phyloP scores from a whole-genome alignment of 2,797 vertebrate genomes.

The Pristis pectinata region DNA sequence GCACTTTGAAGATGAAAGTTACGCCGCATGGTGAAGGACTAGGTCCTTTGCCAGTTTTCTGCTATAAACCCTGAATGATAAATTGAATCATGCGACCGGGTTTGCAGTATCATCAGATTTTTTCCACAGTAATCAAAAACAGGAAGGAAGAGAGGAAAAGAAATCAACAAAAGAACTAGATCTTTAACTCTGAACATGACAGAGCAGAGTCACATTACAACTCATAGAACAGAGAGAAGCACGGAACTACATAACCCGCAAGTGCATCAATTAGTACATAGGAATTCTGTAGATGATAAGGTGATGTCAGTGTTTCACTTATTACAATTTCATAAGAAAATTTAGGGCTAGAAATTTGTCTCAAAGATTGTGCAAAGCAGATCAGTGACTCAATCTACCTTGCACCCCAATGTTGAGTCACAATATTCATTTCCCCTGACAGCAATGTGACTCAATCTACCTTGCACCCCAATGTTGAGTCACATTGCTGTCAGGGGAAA shows the following conservation, averaged over 20 bases:
- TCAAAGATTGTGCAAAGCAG: too few relatives aligned
- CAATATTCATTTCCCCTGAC: too few relatives aligned
- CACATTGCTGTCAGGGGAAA: too few relatives aligned
- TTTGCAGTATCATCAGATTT: constrained; percentile 9
- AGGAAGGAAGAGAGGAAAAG: neutral
- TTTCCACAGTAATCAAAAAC: constrained; percentile 13
- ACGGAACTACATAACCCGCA: neutral
- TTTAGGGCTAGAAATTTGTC: too few relatives aligned
- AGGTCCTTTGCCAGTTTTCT: constrained; percentile 11
- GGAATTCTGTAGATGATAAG: neutral
- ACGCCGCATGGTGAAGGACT: neutral
- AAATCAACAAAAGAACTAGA: neutral
- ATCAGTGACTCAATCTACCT: too few relatives aligned
- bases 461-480: too few relatives aligned
- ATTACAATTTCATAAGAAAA: neutral
- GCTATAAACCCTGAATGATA: neutral
- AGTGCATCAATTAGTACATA: neutral
- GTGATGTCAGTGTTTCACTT: neutral
- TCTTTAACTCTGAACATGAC: neutral
- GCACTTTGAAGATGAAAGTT: constrained; percentile 29
- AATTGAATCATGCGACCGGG: neutral
- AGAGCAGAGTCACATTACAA: neutral
- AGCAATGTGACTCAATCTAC: too few relatives aligned
- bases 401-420: too few relatives aligned
- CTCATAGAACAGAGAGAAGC: neutral